Evolutionary conservation across 2,113 vertebrate genomes (phyloP), one percentile per base, ranked within the genome.

Genomic region (Pycnonotus jocosus): DNA sequence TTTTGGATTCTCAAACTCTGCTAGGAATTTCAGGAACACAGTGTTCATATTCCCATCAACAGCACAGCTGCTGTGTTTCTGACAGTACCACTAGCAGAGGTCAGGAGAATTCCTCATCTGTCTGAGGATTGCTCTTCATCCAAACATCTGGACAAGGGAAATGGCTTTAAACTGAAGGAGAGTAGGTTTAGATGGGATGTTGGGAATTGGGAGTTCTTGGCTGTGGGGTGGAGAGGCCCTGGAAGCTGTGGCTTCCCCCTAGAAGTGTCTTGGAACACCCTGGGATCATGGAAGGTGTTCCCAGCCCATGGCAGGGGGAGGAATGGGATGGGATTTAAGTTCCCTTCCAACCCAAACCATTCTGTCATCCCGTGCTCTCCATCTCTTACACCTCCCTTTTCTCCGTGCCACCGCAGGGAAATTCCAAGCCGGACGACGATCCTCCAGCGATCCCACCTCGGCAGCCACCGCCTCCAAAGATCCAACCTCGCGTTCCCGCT

Each of bases 401-500:
- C 50, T 92, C 81, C 87, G 10, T 28, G 37, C 7, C 15, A 8
- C 96, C 91, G 15, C 40, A 99, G 99, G 97, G 98, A 96, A 98
- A 97, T 90, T 92, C 92, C 70, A 98, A 97, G 96, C 88, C 88
- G 3, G 98, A 98, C 3, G 98, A 99, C 38, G 99, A 98, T 66
- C 99, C 99, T 66, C 99, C 99, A 5, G 99, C 99, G 12, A 98
- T 99, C 88, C 99, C 99, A 6, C 99, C 99, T 7, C 98, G 99
- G 91, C 98, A 99, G 82, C 99, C 99, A 1, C 99, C 99, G 1
- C 98, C 98, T 89, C 98, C 98, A 93, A 98, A 99, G 97, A 97
- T 98, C 69, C 99, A 99, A 69, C 99, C 98, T 8, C 97, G 99
- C 9, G 97, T 98, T 62, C 98, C 97, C 21, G 94, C 98, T 73